phyloP scores from a whole-genome alignment of 2,797 vertebrate genomes.

The Chaetodon trifasciatus region DNA sequence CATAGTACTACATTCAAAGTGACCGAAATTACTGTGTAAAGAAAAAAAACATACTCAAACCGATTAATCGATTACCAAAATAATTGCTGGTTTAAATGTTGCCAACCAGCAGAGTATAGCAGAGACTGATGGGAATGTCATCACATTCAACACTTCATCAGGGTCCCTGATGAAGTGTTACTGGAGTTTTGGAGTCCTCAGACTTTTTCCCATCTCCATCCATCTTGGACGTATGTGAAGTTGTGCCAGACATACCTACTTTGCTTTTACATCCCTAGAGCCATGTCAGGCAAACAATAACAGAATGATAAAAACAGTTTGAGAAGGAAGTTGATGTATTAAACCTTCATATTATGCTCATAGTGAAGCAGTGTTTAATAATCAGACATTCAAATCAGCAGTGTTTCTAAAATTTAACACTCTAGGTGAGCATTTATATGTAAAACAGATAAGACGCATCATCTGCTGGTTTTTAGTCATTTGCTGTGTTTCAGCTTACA shows the following conservation, averaged over 20 bases:
- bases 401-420: neutral
- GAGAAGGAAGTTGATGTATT: neutral
- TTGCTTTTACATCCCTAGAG: neutral
- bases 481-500: neutral
- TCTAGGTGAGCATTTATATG: neutral
- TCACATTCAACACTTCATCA: no score
- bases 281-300: neutral
- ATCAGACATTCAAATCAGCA: neutral
- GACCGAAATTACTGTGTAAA: no score
- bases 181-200: neutral
- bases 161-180: neutral
- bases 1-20: no score
- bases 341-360: neutral
- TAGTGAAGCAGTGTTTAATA: neutral
- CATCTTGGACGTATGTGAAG: neutral
- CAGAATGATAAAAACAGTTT: neutral
- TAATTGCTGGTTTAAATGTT: no score
- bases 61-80: no score
- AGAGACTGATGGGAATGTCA: neutral
- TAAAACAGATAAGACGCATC: neutral
- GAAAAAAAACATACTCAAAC: no score
- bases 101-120: neutral
- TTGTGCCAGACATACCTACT: neutral
- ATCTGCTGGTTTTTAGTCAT: constrained; percentile 1
- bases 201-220: neutral